Conservation (phyloP, 2,797 vertebrate species). For the Xyrichtys novacula region DNA sequence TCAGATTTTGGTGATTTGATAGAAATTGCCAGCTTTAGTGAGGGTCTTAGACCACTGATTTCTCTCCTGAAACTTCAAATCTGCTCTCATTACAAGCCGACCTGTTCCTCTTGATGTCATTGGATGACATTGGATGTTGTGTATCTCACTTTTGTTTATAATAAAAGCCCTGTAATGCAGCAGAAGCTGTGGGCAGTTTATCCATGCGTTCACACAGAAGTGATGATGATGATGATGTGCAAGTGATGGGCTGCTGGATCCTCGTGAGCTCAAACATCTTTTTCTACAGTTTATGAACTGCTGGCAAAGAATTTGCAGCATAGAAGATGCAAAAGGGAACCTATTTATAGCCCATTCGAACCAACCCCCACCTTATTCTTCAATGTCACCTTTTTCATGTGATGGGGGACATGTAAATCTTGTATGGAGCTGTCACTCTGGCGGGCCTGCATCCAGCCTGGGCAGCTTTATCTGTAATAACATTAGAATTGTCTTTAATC, state of each 20-base stretch:
- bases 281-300: constrained; percentile 11
- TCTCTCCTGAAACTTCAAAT: not conserved
- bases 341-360: constrained; percentile 58
- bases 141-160: constrained; percentile 21
- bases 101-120: constrained; percentile 74
- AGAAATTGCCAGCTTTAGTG: not conserved
- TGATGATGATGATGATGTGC: constrained; percentile 25
- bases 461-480: constrained; percentile 56
- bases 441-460: constrained; percentile 21
- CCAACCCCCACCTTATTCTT: constrained; percentile 42
- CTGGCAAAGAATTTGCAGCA: constrained; percentile 35
- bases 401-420: constrained; percentile 38
- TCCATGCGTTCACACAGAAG: no score
- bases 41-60: not conserved
- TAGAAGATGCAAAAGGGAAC: constrained; percentile 44
- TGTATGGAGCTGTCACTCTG: constrained; percentile 8
- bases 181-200: constrained; percentile 26
- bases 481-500: constrained; percentile 67
- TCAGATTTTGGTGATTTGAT: no score
- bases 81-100: constrained; percentile 3
- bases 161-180: constrained; percentile 20
- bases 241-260: constrained; percentile 13
- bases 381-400: constrained; percentile 68
- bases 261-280: constrained; percentile 6
- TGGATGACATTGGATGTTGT: constrained; percentile 82